phyloP scores from a whole-genome alignment of 2,797 vertebrate genomes.

The Darevskia nairensis region DNA sequence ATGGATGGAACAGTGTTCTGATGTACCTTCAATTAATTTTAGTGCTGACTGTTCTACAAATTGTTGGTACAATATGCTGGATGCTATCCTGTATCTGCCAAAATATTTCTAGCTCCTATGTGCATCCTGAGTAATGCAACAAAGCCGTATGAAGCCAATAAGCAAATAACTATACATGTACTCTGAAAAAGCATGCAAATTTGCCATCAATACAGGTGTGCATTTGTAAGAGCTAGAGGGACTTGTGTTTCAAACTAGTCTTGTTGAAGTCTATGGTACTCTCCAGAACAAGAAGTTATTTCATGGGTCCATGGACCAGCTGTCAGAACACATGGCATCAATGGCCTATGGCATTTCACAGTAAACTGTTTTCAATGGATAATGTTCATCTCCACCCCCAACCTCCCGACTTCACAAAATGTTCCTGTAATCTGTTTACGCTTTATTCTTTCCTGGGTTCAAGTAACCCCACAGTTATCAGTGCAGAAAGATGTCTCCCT shows the following conservation, averaged over 20 bases:
- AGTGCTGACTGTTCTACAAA: constrained; percentile 29
- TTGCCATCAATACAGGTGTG: background rate
- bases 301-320: background rate
- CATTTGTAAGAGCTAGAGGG: background rate
- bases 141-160: constrained; percentile 16
- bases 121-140: background rate
- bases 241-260: background rate
- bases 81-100: constrained; percentile 27
- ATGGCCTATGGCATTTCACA: background rate
- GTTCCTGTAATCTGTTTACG: background rate
- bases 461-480: background rate
- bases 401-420: background rate
- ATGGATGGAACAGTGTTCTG: background rate
- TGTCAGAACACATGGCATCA: background rate
- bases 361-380: background rate
- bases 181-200: background rate
- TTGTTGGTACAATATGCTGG: constrained; percentile 16
- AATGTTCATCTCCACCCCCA: background rate
- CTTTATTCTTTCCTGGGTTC: background rate
- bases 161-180: background rate
- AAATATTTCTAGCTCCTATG: constrained; percentile 29
- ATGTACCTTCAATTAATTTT: background rate
- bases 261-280: background rate
- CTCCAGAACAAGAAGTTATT: background rate
- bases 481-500: background rate